A percentile compares a stretch with the other conserved stretches of the same genome.
Conservation (phyloP, 2,888 invertebrate species). For the Andrena minutula region DNA sequence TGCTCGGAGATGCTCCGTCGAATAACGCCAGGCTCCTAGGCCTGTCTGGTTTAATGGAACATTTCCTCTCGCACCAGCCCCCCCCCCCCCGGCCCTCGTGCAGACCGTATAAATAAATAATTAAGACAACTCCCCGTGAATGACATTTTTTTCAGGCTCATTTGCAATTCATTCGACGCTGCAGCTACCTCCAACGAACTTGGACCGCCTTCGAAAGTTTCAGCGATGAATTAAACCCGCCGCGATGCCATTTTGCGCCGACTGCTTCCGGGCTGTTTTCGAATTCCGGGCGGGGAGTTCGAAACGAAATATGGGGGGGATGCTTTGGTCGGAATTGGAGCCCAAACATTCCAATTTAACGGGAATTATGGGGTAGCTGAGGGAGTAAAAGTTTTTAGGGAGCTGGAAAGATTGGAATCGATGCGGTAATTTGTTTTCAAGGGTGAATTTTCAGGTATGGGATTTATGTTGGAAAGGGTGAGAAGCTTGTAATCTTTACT, state of each 20-base stretch:
- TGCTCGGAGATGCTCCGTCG: conserved; percentile 74
- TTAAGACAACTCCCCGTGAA: conserved; percentile 51
- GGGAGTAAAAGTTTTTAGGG: not conserved
- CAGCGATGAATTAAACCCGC: conserved; percentile 41
- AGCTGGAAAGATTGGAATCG: not conserved
- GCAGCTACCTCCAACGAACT: conserved; percentile 5
- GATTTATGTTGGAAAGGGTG: too few relatives aligned
- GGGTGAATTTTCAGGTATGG: too few relatives aligned
- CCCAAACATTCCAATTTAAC: conserved; percentile 35
- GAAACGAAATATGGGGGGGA: conserved; percentile 31
- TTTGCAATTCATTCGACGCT: conserved; percentile 42
- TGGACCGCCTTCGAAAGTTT: conserved; percentile 21
- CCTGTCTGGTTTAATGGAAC: conserved; percentile 66
- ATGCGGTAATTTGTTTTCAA: not conserved
- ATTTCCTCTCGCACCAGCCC: conserved; percentile 37
- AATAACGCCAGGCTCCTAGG: conserved; percentile 62
- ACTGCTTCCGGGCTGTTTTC: conserved; percentile 22
- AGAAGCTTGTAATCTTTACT: too few relatives aligned
- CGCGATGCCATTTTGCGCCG: not conserved
- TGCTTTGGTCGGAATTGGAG: conserved; percentile 5
- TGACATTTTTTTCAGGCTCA: conserved; percentile 47
- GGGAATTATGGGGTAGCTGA: not conserved
- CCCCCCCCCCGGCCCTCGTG: not conserved
- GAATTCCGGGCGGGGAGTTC: conserved; percentile 38
- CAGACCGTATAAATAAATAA: conserved; percentile 63